These are phyloP conservation scores for Heterotis niloticus DNA, from an alignment of 2,113 vertebrate genomes.

Conservation along the genomic window DNA sequence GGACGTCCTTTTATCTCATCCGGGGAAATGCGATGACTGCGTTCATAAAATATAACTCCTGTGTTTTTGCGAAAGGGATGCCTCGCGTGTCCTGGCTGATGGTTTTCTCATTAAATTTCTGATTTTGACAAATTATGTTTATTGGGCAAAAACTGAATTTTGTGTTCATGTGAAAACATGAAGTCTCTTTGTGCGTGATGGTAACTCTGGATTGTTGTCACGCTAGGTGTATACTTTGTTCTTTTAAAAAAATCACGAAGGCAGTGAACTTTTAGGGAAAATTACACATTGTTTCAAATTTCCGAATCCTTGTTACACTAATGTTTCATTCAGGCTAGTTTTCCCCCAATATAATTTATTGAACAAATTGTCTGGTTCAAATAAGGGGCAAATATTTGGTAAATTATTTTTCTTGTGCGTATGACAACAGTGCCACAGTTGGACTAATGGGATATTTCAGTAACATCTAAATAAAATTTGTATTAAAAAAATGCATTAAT, in stretches of 20 bases:
- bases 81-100: slow-evolving; percentile 8
- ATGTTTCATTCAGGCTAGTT: too few species aligned
- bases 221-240: neutral
- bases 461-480: neutral
- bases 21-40: neutral
- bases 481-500: too few species aligned
- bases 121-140: slow-evolving; percentile 3
- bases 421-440: slow-evolving; percentile 45
- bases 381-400: too few species aligned
- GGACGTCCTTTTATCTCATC: neutral
- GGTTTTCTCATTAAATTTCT: neutral
- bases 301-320: too few species aligned
- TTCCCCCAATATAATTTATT: too few species aligned
- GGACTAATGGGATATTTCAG: neutral
- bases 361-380: too few species aligned
- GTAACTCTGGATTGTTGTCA: neutral
- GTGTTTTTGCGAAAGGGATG: neutral
- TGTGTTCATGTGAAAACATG: neutral
- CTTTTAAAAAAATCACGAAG: neutral
- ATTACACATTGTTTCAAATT: too few species aligned
- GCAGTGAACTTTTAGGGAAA: too few species aligned
- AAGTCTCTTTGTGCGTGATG: neutral
- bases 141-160: slow-evolving; percentile 6
- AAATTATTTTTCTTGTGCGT: neutral
- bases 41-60: neutral